Conservation (phyloP, 2,113 vertebrate species). For the Oncorhynchus kisutch region DNA sequence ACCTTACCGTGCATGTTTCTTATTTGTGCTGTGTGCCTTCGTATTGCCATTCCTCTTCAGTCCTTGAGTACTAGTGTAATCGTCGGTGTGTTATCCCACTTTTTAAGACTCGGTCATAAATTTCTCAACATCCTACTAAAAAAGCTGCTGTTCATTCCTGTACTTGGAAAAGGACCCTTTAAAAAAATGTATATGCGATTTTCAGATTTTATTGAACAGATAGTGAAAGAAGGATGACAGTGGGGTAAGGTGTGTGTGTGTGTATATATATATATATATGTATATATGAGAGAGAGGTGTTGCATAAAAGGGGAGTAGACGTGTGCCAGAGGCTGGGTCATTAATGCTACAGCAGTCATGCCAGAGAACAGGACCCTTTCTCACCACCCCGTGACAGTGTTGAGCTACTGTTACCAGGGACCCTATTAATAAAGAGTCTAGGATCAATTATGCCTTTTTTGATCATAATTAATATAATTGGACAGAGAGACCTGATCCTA, state of each 20-base stretch:
- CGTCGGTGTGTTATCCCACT: neutral
- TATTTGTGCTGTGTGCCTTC: conserved; percentile 13
- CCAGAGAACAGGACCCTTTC: neutral
- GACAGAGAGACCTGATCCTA: too few species aligned
- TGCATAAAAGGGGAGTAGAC: too few species aligned
- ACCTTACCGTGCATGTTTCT: conserved; percentile 1
- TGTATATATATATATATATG: too few species aligned
- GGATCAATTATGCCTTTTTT: too few species aligned
- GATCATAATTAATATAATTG: too few species aligned
- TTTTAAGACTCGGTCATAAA: neutral
- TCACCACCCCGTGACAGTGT: neutral
- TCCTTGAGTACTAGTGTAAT: neutral
- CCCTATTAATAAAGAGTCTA: too few species aligned
- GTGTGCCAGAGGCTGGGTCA: too few species aligned
- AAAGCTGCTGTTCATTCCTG: too few species aligned
- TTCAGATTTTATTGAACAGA: too few species aligned
- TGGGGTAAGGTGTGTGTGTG: too few species aligned
- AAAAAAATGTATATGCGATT: neutral
- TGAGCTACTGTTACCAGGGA: neutral
- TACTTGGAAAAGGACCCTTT: neutral
- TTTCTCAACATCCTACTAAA: neutral
- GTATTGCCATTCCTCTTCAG: neutral
- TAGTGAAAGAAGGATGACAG: too few species aligned
- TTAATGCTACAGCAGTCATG: neutral
- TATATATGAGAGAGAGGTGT: too few species aligned